phyloP scores from a whole-genome alignment of 2,113 vertebrate genomes.

The Leptodactylus fuscus region DNA sequence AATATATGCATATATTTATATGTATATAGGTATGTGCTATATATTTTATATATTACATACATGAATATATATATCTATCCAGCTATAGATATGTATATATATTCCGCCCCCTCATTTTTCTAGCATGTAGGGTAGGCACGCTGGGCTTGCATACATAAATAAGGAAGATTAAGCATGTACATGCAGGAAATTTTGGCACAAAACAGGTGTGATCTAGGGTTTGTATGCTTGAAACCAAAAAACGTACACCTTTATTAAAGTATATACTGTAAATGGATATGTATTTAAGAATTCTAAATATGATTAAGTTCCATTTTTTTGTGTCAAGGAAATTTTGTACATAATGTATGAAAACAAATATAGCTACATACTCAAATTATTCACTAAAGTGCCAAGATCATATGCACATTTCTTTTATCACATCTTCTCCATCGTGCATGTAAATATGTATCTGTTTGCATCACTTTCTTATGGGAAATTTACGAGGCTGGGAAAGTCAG shows the following conservation, averaged over 20 bases:
- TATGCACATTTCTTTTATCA: conserved; percentile 65
- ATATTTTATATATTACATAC: conserved; percentile 49
- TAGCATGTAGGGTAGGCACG: conserved; percentile 79
- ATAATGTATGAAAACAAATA: conserved; percentile 69
- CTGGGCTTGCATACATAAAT: conserved; percentile 71
- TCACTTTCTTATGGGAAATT: background rate
- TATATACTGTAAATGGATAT: conserved; percentile 70
- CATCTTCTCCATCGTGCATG: conserved; percentile 66
- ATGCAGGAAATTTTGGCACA: conserved; percentile 72
- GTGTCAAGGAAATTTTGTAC: conserved; percentile 68
- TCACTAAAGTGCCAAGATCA: conserved; percentile 81
- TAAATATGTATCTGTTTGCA: conserved; percentile 53
- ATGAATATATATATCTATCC: conserved; percentile 37
- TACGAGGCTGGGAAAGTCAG: background rate
- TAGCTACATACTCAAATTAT: conserved; percentile 70
- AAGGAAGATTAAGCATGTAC: conserved; percentile 70
- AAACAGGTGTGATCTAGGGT: conserved; percentile 68
- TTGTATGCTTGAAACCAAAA: conserved; percentile 78
- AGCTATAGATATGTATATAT: conserved; percentile 31
- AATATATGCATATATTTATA: conserved; percentile 67
- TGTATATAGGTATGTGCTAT: conserved; percentile 41
- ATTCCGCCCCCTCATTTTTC: conserved; percentile 69
- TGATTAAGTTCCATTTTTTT: conserved; percentile 65
- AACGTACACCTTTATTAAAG: conserved; percentile 67
- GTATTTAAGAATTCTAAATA: conserved; percentile 68